A percentile compares a stretch with the other conserved stretches of the same genome.
Evolutionary conservation across 1,140 invertebrate genomes (phyloP).

Genomic region (Drosophila guanche): DNA sequence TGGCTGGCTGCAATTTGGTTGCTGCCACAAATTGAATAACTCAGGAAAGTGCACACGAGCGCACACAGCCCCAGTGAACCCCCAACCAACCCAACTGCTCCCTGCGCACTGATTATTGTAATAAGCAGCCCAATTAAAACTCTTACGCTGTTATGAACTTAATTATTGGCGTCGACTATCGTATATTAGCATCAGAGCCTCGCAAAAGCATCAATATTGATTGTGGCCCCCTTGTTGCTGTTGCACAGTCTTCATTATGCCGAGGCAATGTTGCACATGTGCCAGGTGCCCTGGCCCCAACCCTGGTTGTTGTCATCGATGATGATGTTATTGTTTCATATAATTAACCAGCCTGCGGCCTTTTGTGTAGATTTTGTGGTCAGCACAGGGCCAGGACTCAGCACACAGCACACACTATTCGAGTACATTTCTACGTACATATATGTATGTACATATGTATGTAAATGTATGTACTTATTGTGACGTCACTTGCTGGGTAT

Average conservation of each 20-base stretch:
- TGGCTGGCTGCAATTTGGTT: conserved; percentile 52
- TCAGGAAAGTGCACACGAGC: conserved; percentile 59
- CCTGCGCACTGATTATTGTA: conserved; percentile 59
- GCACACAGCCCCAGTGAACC: conserved; percentile 37
- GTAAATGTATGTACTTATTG: conserved; percentile 5
- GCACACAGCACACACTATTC: conserved; percentile 13
- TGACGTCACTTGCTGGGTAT: conserved; percentile 57
- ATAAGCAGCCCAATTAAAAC: conserved; percentile 75
- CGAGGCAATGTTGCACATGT: conserved; percentile 31
- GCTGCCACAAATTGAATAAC: conserved; percentile 60
- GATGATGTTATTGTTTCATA: conserved; percentile 44
- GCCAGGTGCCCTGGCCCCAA: neutral
- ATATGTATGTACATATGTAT: neutral
- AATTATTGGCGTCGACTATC: conserved; percentile 49
- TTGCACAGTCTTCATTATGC: conserved; percentile 54
- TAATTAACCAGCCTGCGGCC: conserved; percentile 50
- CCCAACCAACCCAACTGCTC: conserved; percentile 15
- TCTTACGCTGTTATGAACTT: conserved; percentile 69
- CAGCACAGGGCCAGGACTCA: conserved; percentile 25
- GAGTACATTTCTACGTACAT: neutral
- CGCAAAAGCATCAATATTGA: conserved; percentile 39
- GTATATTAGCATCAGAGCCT: conserved; percentile 12
- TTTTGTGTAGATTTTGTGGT: conserved; percentile 40
- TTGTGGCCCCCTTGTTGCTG: conserved; percentile 24
- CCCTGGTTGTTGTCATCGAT: neutral